Conservation (phyloP, 2,113 vertebrate species). For the Saccopteryx leptura region DNA sequence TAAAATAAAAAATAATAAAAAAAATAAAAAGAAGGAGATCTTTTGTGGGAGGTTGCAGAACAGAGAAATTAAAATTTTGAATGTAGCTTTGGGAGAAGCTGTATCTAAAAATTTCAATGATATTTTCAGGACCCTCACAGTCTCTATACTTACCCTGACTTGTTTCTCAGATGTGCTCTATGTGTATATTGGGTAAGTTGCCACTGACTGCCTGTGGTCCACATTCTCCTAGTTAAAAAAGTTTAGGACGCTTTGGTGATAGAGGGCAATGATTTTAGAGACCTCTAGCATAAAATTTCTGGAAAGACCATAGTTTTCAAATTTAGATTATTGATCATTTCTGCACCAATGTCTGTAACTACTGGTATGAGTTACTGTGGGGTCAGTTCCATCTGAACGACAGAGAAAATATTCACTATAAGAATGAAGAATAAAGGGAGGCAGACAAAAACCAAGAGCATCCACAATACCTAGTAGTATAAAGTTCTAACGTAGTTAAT, state of each 20-base stretch:
- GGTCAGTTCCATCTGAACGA: not conserved
- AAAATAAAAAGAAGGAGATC: not conserved
- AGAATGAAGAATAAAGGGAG: not conserved
- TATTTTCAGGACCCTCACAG: not conserved
- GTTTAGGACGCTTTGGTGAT: not conserved
- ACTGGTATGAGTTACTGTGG: not conserved
- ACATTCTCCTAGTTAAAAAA: not conserved
- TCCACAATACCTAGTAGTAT: not conserved
- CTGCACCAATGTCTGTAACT: not conserved
- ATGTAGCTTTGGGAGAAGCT: not conserved
- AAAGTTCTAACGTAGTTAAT: conserved; percentile 8
- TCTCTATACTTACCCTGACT: not conserved
- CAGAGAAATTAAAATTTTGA: conserved; percentile 47
- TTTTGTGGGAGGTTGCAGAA: not conserved
- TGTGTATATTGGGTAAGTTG: not conserved
- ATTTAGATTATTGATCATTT: conserved; percentile 31
- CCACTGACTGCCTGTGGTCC: not conserved
- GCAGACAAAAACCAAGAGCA: not conserved
- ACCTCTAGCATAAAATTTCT: not conserved
- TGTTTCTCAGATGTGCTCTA: not conserved
- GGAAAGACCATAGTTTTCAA: not conserved
- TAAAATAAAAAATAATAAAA: not conserved
- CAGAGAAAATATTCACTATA: not conserved
- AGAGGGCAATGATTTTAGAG: not conserved
- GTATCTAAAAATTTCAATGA: not conserved